Evolutionary conservation across 1,140 invertebrate genomes (phyloP).

Genomic region (Teleogryllus occipitalis): DNA sequence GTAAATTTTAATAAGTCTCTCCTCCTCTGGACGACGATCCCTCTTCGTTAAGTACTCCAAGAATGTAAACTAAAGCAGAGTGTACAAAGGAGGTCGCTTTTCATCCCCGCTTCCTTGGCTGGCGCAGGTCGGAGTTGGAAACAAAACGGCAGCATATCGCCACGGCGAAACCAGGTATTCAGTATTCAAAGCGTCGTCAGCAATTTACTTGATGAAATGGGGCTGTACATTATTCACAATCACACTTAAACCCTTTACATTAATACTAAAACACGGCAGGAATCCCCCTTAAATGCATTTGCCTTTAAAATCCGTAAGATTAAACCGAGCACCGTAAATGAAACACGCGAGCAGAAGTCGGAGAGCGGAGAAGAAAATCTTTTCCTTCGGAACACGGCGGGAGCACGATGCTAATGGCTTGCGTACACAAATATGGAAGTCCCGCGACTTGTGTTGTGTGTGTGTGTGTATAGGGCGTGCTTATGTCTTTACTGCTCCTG

Average conservation of each 20-base stretch:
- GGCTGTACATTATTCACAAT: conserved; percentile 4
- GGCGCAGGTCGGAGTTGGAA: not conserved
- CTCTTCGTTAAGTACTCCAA: too few relatives aligned
- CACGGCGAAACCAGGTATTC: not conserved
- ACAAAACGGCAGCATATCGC: not conserved
- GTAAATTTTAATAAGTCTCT: too few relatives aligned
- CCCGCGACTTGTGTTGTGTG: not conserved
- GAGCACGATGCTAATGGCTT: not conserved
- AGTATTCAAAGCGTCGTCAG: conserved; percentile 1
- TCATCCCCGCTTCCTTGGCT: too few relatives aligned
- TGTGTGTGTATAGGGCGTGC: too few relatives aligned
- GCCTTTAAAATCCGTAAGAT: conserved; percentile 4
- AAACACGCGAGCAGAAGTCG: not conserved
- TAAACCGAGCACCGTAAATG: not conserved
- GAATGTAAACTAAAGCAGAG: too few relatives aligned
- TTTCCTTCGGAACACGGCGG: not conserved
- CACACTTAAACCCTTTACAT: conserved; percentile 4
- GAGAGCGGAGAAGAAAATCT: not conserved
- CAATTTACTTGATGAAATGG: conserved; percentile 5
- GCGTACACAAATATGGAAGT: not conserved
- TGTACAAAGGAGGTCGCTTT: too few relatives aligned
- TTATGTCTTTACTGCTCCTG: not conserved
- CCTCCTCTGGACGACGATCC: too few relatives aligned
- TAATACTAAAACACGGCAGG: not conserved
- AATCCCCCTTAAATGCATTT: conserved; percentile 4